phyloP scores from a whole-genome alignment of 2,113 vertebrate genomes.

The Hippocampus comes region DNA sequence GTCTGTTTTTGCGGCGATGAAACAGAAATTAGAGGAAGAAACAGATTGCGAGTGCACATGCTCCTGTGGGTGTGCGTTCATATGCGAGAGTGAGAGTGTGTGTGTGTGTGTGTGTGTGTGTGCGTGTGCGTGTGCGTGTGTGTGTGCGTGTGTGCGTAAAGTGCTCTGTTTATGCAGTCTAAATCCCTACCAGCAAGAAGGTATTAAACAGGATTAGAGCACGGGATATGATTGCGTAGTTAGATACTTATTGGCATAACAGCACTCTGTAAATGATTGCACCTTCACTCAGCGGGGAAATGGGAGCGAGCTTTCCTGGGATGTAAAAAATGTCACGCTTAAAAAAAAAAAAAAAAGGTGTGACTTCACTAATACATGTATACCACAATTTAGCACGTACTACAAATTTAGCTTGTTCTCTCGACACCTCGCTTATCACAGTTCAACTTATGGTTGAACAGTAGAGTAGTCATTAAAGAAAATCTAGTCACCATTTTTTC shows the following conservation, averaged over 20 bases:
- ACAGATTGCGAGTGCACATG: conserved; percentile 37
- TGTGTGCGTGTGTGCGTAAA: conserved; percentile 32
- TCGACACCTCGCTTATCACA: conserved; percentile 48
- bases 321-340: conserved; percentile 38
- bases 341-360: conserved; percentile 22
- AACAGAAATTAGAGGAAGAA: conserved; percentile 41
- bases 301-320: conserved; percentile 35
- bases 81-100: conserved; percentile 3
- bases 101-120: conserved; percentile 11
- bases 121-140: background rate
- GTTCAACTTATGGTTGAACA: conserved; percentile 25
- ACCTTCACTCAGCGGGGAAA: conserved; percentile 59
- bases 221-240: conserved; percentile 62
- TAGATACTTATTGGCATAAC: conserved; percentile 61
- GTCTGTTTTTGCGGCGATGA: conserved; percentile 28
- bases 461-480: conserved; percentile 36
- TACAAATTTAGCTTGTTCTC: conserved; percentile 34
- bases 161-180: conserved; percentile 62
- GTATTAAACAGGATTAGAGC: conserved; percentile 68
- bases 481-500: conserved; percentile 27
- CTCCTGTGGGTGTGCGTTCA: conserved; percentile 27
- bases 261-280: conserved; percentile 61
- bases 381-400: conserved; percentile 44
- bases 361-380: conserved; percentile 39
- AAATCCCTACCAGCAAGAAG: conserved; percentile 68